Percentiles rank a stretch among this genome's conserved stretches.
These are phyloP conservation scores for Sebastes iracundus DNA, from an alignment of 2,797 vertebrate species.

Conservation along the genomic window DNA sequence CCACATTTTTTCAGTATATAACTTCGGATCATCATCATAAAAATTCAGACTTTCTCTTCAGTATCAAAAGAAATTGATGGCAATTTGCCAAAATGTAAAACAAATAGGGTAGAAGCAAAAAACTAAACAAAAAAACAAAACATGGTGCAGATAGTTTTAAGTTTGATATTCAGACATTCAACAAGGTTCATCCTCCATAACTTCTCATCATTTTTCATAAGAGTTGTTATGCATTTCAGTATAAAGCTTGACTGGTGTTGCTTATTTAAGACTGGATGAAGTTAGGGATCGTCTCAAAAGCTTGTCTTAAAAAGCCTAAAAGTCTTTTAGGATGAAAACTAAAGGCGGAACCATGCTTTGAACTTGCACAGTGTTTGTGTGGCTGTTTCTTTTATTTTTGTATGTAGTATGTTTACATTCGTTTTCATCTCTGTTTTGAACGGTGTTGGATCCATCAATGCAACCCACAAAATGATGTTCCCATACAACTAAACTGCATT, in stretches of 20 bases:
- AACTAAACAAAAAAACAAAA: too few relatives aligned
- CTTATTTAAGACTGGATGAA: not conserved
- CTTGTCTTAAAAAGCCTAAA: not conserved
- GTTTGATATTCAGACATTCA: not conserved
- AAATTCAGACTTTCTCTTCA: too few relatives aligned
- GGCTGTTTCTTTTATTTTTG: not conserved
- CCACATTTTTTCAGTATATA: too few relatives aligned
- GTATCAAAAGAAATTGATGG: too few relatives aligned
- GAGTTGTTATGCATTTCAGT: not conserved
- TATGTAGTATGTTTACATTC: too few relatives aligned
- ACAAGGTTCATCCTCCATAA: not conserved
- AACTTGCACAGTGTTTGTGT: not conserved
- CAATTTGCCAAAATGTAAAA: too few relatives aligned
- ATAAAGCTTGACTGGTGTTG: not conserved
- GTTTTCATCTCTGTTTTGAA: too few relatives aligned
- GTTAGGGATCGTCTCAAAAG: not conserved
- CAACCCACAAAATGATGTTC: too few relatives aligned
- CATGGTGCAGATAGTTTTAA: not conserved
- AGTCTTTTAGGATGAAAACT: not conserved
- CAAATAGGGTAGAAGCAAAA: rapidly evolving
- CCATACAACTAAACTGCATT: too few relatives aligned
- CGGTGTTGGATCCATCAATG: not conserved
- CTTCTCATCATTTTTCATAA: not conserved
- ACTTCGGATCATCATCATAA: too few relatives aligned
- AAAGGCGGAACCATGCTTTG: not conserved